Evolutionary conservation across 2,888 invertebrate genomes (phyloP).

Genomic region (Hesperia comma): DNA sequence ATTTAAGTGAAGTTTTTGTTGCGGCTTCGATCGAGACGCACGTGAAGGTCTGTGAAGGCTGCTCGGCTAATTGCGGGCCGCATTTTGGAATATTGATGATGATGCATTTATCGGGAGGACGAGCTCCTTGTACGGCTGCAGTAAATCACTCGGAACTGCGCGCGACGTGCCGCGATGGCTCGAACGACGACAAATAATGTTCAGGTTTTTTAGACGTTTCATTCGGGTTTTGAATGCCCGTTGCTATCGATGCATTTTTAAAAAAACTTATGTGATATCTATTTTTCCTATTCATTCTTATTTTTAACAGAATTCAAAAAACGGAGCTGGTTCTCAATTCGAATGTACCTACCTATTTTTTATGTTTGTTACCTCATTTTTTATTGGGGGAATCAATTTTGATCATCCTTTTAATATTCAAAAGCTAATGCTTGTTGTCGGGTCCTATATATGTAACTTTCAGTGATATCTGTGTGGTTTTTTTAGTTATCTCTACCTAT

Average conservation of each 20-base stretch:
- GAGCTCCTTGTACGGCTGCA: constrained; percentile 76
- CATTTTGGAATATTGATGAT: constrained; percentile 84
- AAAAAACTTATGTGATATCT: constrained; percentile 48
- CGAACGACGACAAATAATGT: constrained; percentile 74
- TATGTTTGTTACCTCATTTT: too few relatives aligned
- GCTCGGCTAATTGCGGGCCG: constrained; percentile 80
- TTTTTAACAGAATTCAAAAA: too few relatives aligned
- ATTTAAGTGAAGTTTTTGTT: constrained; percentile 72
- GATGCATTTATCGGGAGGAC: constrained; percentile 82
- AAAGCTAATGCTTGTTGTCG: too few relatives aligned
- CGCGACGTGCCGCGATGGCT: constrained; percentile 81
- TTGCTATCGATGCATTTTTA: constrained; percentile 55
- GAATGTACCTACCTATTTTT: too few relatives aligned
- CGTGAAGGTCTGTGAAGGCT: constrained; percentile 80
- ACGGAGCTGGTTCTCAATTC: too few relatives aligned
- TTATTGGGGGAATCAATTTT: too few relatives aligned
- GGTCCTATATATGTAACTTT: too few relatives aligned
- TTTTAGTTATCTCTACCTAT: too few relatives aligned
- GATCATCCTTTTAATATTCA: too few relatives aligned
- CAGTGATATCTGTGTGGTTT: too few relatives aligned
- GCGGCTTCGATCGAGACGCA: constrained; percentile 59
- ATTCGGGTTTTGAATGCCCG: constrained; percentile 68
- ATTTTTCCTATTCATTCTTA: neutral
- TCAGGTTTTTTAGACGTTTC: constrained; percentile 71
- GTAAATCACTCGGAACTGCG: constrained; percentile 80